Percentiles rank a stretch among this genome's conserved stretches.
phyloP scores from a whole-genome alignment of 2,888 invertebrate genomes.

The Acheta domesticus region DNA sequence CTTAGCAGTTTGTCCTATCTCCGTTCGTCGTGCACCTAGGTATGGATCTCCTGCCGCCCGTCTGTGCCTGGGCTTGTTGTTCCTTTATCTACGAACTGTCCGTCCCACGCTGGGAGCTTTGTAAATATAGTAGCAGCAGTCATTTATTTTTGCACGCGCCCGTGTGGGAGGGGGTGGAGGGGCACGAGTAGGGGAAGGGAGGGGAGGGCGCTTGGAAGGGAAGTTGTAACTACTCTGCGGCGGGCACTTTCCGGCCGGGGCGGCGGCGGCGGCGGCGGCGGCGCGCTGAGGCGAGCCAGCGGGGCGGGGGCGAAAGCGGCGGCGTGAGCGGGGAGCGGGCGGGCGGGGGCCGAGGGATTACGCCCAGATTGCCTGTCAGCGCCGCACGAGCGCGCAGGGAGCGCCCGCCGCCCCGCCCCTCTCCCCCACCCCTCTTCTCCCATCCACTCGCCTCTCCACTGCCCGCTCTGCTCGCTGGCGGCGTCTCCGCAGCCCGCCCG shows the following conservation, averaged over 20 bases:
- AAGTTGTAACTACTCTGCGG: constrained; percentile 18
- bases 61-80: no score
- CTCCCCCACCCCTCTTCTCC: neutral
- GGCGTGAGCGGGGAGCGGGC: neutral
- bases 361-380: constrained; percentile 1
- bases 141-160: no score
- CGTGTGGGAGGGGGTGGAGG: no score
- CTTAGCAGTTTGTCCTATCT: no score
- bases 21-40: no score
- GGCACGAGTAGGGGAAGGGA: no score
- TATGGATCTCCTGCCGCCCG: no score
- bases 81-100: no score
- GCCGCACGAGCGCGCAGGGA: neutral
- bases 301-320: neutral
- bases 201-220: neutral
- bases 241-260: neutral
- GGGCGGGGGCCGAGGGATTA: neutral
- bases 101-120: no score
- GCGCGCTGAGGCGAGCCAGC: neutral
- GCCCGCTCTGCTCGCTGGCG: no score
- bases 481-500: no score
- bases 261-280: neutral
- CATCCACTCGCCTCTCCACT: neutral
- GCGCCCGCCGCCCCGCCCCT: neutral
- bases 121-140: no score